A percentile compares a stretch with the other conserved stretches of the same genome.
Evolutionary conservation across 2,113 vertebrate species (phyloP).

Genomic region (Orientallactaga bullata): DNA sequence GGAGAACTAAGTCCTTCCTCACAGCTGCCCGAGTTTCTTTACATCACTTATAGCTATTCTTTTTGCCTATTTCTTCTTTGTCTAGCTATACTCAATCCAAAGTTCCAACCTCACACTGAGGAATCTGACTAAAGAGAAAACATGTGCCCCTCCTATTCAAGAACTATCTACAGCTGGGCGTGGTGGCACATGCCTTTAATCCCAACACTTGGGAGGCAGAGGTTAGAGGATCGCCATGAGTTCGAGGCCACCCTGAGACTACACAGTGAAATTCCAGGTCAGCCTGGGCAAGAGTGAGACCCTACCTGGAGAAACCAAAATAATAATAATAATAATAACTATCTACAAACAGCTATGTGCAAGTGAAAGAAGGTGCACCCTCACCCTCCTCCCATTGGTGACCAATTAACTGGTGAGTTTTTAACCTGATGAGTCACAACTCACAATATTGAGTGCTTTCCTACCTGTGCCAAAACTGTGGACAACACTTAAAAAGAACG

Average conservation of each 20-base stretch:
- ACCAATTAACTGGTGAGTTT: not conserved
- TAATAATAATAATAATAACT: too few species aligned
- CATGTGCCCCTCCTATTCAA: not conserved
- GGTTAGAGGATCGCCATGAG: too few species aligned
- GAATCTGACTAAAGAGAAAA: slow-evolving; percentile 6
- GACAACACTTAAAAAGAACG: not conserved
- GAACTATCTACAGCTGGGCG: too few species aligned
- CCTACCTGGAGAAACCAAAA: too few species aligned
- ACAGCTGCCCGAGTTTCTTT: not conserved
- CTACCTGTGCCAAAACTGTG: not conserved
- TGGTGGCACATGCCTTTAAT: too few species aligned
- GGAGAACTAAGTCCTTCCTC: not conserved
- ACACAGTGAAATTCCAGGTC: too few species aligned
- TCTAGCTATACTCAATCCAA: not conserved
- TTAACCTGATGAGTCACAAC: not conserved
- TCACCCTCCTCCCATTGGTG: not conserved
- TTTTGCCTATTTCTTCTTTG: not conserved
- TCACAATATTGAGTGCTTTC: not conserved
- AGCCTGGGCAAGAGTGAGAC: too few species aligned
- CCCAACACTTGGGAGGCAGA: too few species aligned
- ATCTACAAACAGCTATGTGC: not conserved
- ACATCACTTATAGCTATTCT: not conserved
- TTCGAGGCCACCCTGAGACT: too few species aligned
- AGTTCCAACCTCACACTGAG: slow-evolving; percentile 26
- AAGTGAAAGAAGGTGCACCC: not conserved